Evolutionary conservation across 1,140 invertebrate species (phyloP).

Genomic region (Drosophila arizonae): DNA sequence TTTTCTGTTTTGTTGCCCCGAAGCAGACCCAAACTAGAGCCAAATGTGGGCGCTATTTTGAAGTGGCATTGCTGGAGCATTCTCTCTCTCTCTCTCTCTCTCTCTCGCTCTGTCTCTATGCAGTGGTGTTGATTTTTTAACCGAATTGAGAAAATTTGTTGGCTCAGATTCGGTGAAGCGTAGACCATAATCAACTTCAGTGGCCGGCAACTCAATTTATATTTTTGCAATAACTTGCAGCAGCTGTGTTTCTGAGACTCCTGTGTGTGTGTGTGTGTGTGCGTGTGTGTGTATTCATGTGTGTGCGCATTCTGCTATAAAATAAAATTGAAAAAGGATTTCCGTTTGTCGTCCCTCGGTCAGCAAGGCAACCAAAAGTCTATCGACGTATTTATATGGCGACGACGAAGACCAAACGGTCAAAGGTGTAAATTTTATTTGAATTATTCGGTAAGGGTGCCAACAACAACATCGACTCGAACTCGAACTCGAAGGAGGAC

Average conservation of each 20-base stretch:
- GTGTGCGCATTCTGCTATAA: conserved; percentile 43
- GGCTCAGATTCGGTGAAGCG: conserved; percentile 74
- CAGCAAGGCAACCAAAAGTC: conserved; percentile 57
- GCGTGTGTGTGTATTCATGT: conserved; percentile 21
- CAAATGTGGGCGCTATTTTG: conserved; percentile 20
- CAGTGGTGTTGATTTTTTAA: conserved; percentile 74
- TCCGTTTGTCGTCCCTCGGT: conserved; percentile 69
- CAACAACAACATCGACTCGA: conserved; percentile 32
- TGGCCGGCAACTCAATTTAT: conserved; percentile 79
- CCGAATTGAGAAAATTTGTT: conserved; percentile 78
- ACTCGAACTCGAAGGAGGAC: not conserved
- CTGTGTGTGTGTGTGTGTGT: conserved; percentile 15
- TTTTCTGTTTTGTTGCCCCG: conserved; percentile 11
- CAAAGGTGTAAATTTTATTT: conserved; percentile 79
- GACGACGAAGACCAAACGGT: conserved; percentile 10
- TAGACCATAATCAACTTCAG: conserved; percentile 79
- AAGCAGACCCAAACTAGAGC: conserved; percentile 15
- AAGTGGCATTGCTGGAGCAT: not conserved
- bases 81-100: not conserved
- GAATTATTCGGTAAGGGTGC: conserved; percentile 71
- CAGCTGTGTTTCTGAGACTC: conserved; percentile 38
- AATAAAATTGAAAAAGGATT: conserved; percentile 79
- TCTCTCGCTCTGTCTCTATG: not conserved
- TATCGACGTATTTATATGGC: conserved; percentile 43
- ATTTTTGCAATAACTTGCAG: conserved; percentile 67